Base-by-base conservation (phyloP, 2,888 invertebrate species). In the Heliothis peltigera region DNA sequence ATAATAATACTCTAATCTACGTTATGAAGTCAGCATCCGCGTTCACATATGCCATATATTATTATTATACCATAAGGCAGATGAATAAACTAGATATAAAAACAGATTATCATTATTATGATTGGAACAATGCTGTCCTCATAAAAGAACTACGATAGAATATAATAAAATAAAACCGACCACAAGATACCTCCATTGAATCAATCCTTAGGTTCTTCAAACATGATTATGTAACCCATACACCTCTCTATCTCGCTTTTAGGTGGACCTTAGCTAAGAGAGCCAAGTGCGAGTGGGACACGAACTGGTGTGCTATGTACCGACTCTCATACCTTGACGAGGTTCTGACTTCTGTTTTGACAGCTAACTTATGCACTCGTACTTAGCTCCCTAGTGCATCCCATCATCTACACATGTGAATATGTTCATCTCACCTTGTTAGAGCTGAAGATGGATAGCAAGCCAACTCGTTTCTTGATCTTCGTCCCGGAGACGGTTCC, bases 361-460 rank as follows among this genome's bases (percentile, higher is more conserved):
- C 32, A 32, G 28, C 8, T 8, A 2, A 28, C 10, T 12, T 12
- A 3, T 32, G 32, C 32, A 0, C 32, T 32, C 32, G 32, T 10
- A 32, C 32, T 32, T 12, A 12, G 10, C 32, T 32, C 32, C 12
- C 12, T 32, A 32, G 32, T 12, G 8, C 3, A 32, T 32, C 2
- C 25, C 25, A 6, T 12, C 12, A 10, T 32, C 12, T 8, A 2
- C 32, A 32, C 32, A 10, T 12, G 19, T 32, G 17, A 42, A 25
- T 60, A 66, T 62, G 44, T 69, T 44, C 52, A 32, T 87, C 95
- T 95, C 96, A 99, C 99, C 98, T 99, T 99, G 94, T 98, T 97
- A 82, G 98, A 98, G 87, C 98, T 97, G 95, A 99, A 99, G 90
- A 99, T 97, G 83, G 98, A 97, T 83, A 99, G 97, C 67, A 99